Base-by-base conservation (phyloP, 2,113 vertebrate genomes). In the Paramisgurnus dabryanus region DNA sequence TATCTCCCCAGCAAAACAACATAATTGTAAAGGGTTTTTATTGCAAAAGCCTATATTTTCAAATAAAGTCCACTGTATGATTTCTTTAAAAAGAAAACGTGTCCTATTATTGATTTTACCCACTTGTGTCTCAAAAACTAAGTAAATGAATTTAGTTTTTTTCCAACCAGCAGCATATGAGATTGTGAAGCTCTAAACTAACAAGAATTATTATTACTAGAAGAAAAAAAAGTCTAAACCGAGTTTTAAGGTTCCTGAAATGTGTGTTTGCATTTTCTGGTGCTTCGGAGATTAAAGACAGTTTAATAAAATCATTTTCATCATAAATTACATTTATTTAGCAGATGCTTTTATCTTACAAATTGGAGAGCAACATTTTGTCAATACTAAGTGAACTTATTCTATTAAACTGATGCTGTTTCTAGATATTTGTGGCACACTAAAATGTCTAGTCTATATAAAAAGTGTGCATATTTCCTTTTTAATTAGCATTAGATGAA, bases 41-140 rank as follows among this genome's bases (percentile, higher is more conserved):
- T 8, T 8, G 18, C 34, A 12, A 22, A 75, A 75, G 41, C 12
- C 18, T 71, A 27, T 9, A 55, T 55, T 22, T 75, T 47, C 27
- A 18, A 74, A 75, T 47, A 49, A 13, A 17, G 55, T 39, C 47
- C 10, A 71, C 55, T 1, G 68, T 17, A 58, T 27, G 4, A 41
- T 72, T 58, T 72, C 57, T 34, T 34, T 34, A 34, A 34, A 34
- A 34, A 34, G 41, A 72, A 72, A 72, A 17, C 6, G 41, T 3
- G 70, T 45, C 70, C 60, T 40, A 22, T 73, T 75, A 75, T 63
- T 63, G 72, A 75, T 75, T 47, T 75, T 13, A 63, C 41, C 12
- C 58, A 63, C 11, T 41, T 63, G 72, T 22, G 57, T 41, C 43
- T 47, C n/a, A 75, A 75, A 75, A 61, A 8, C 41, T 22, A 60